phyloP scores from a whole-genome alignment of 2,888 invertebrate species.

The Stegophylla sp. region DNA sequence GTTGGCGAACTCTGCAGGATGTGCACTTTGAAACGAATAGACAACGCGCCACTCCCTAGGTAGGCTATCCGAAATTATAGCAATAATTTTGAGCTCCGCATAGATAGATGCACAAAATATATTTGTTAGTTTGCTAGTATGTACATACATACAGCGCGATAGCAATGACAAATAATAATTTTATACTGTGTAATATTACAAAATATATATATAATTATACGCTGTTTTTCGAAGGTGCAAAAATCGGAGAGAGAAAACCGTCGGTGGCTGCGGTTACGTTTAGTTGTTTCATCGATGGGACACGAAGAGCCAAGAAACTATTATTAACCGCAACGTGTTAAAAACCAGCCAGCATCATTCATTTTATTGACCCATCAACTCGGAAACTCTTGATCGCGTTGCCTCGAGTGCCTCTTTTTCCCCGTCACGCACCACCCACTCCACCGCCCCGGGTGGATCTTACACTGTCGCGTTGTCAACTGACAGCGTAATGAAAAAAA shows the following conservation, averaged over 20 bases:
- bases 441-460: neutral
- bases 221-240: neutral
- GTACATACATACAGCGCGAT: too few relatives aligned
- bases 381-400: constrained; percentile 40
- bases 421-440: neutral
- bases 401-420: constrained; percentile 22
- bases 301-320: constrained; percentile 4
- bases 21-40: constrained; percentile 28
- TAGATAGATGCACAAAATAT: too few relatives aligned
- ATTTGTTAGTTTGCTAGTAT: too few relatives aligned
- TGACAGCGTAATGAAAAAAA: constrained; percentile 38
- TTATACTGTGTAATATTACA: neutral
- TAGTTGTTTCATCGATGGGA: neutral
- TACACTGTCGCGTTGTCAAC: constrained; percentile 18
- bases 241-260: too few relatives aligned
- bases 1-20: constrained; percentile 54
- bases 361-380: constrained; percentile 48
- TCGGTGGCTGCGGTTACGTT: too few relatives aligned
- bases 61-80: neutral
- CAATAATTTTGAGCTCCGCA: neutral
- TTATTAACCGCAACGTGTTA: constrained; percentile 25
- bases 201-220: too few relatives aligned
- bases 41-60: constrained; percentile 12
- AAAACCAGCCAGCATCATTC: constrained; percentile 51
- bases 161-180: neutral